A percentile compares a stretch with the other conserved stretches of the same genome.
Evolutionary conservation across 2,888 invertebrate species (phyloP).

Genomic region (Thumatha senex): DNA sequence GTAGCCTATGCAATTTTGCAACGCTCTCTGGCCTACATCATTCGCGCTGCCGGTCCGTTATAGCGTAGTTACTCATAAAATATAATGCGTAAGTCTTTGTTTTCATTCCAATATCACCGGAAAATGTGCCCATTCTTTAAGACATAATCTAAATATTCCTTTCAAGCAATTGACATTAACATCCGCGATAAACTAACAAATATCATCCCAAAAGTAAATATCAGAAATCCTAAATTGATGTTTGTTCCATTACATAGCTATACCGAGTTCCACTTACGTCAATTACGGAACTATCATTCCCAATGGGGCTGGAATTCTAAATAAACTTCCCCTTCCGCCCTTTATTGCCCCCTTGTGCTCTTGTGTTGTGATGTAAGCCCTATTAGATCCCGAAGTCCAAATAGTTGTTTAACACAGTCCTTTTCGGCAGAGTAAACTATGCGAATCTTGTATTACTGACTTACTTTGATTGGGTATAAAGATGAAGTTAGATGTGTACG

Average conservation of each 20-base stretch:
- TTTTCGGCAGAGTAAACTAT: slow-evolving; percentile 28
- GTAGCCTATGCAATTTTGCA: too few relatives aligned
- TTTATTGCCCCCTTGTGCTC: slow-evolving; percentile 2
- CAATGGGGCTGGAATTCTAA: slow-evolving; percentile 30
- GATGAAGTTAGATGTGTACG: slow-evolving; percentile 11
- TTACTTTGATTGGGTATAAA: slow-evolving; percentile 23
- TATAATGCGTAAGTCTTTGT: too few relatives aligned
- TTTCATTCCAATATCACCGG: not conserved
- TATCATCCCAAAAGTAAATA: not conserved
- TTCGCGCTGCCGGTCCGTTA: too few relatives aligned
- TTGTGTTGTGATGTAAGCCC: not conserved
- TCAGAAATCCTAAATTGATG: not conserved
- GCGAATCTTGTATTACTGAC: slow-evolving; percentile 27
- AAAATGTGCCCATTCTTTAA: not conserved
- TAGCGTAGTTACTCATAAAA: too few relatives aligned
- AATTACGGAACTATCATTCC: slow-evolving; percentile 31
- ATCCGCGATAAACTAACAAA: not conserved
- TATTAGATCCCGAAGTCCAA: slow-evolving; percentile 24
- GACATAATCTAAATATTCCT: not conserved
- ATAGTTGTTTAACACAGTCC: slow-evolving; percentile 36
- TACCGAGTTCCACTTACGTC: slow-evolving; percentile 32
- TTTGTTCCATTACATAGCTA: slow-evolving; percentile 21
- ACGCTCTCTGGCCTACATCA: too few relatives aligned
- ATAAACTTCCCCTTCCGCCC: slow-evolving; percentile 11
- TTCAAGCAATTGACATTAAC: not conserved